Conservation (phyloP, 2,113 vertebrate genomes). For the Sapayoa aenigma region DNA sequence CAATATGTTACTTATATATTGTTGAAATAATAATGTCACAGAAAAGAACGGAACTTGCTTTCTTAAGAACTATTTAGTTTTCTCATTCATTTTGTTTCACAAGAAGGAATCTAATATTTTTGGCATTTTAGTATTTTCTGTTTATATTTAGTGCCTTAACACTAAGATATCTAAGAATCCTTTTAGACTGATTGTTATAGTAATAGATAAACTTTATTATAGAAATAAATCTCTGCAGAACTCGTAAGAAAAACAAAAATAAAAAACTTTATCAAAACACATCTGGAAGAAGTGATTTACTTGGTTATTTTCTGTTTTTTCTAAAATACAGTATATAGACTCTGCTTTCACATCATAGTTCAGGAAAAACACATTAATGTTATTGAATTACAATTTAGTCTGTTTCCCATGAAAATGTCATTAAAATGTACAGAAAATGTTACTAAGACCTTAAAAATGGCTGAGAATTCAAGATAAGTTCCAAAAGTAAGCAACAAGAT, state of each 20-base stretch:
- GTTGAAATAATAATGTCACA: not conserved
- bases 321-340: not conserved
- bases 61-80: not conserved
- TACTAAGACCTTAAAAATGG: not conserved
- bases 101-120: not conserved
- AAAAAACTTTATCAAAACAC: not conserved
- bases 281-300: not conserved
- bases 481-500: not conserved
- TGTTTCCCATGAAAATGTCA: not conserved
- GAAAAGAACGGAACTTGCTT: accelerated
- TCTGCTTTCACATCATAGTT: not conserved
- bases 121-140: not conserved
- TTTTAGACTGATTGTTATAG: not conserved
- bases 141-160: not conserved
- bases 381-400: not conserved
- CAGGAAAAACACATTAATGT: not conserved
- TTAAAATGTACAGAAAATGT: not conserved
- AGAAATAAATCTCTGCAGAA: not conserved
- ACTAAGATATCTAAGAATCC: not conserved
- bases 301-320: not conserved
- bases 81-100: not conserved
- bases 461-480: not conserved
- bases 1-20: not conserved
- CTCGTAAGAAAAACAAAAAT: not conserved
- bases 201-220: not conserved